Conservation (phyloP, 2,113 vertebrate species). For the Crotalus viridis region DNA sequence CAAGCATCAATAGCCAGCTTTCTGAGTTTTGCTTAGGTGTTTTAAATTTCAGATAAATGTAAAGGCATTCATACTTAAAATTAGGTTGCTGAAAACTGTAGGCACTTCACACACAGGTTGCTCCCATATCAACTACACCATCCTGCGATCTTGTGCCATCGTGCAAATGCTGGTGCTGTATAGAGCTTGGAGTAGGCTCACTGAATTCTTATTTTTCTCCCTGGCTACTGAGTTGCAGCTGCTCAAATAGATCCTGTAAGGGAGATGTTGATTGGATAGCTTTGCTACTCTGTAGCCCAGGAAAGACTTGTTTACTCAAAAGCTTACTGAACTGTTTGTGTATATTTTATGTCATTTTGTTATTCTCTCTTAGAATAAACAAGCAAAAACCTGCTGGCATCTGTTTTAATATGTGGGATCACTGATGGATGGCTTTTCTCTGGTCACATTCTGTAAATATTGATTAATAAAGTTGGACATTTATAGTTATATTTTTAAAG, state of each 20-base stretch:
- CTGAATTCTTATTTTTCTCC: background rate
- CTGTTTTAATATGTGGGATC: background rate
- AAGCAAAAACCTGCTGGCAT: background rate
- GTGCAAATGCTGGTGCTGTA: background rate
- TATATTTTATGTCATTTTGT: background rate
- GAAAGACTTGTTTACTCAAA: background rate
- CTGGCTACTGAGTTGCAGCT: background rate
- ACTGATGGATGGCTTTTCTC: background rate
- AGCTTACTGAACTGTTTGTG: background rate
- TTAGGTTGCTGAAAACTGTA: background rate
- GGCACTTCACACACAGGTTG: background rate
- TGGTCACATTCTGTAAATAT: background rate
- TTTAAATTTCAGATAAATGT: background rate
- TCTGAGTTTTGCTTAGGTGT: too few relatives aligned
- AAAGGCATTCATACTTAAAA: background rate
- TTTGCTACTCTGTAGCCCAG: background rate
- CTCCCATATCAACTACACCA: background rate
- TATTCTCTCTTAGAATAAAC: background rate
- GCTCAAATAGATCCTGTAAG: background rate
- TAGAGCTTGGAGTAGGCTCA: background rate
- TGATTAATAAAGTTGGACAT: background rate
- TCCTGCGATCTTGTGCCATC: background rate
- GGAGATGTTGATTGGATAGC: background rate
- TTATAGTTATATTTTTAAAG: background rate
- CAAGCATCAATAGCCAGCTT: background rate